These are phyloP conservation scores for Psococerastis gibbosa DNA, from an alignment of 2,888 invertebrate species.

Conservation along the genomic window DNA sequence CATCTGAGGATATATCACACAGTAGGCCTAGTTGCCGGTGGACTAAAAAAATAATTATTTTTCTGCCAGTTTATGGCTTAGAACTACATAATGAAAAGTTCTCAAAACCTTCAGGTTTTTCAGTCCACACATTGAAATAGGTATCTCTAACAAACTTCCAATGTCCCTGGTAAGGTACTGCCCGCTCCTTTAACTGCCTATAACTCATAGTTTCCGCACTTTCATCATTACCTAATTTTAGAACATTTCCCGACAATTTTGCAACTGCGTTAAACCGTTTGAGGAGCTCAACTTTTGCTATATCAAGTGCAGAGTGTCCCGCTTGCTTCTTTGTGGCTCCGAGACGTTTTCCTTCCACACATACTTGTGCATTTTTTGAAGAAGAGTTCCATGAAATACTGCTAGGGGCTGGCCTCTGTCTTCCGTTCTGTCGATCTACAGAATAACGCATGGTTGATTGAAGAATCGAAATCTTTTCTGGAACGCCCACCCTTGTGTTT, in stretches of 20 bases:
- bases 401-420: slow-evolving; percentile 12
- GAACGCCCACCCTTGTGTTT: slow-evolving; percentile 21
- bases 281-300: slow-evolving; percentile 25
- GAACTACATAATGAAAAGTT: too few relatives aligned
- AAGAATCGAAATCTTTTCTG: slow-evolving; percentile 17
- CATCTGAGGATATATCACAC: too few relatives aligned
- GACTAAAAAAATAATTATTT: too few relatives aligned
- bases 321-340: slow-evolving; percentile 46
- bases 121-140: slow-evolving; percentile 3
- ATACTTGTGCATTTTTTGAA: slow-evolving; percentile 46
- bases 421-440: background rate
- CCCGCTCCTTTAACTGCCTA: background rate
- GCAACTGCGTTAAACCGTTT: background rate
- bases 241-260: background rate
- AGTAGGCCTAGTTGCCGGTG: too few relatives aligned
- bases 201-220: background rate
- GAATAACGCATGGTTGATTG: slow-evolving; percentile 7
- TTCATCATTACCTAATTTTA: background rate
- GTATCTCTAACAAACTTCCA: background rate
- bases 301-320: slow-evolving; percentile 26
- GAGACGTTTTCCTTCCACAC: slow-evolving; percentile 56
- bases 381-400: slow-evolving; percentile 12
- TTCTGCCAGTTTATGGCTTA: too few relatives aligned
- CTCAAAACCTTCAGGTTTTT: background rate
- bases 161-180: background rate